These are phyloP conservation scores for Ectemnius cavifrons DNA, from an alignment of 2,888 invertebrate species.

Conservation along the genomic window DNA sequence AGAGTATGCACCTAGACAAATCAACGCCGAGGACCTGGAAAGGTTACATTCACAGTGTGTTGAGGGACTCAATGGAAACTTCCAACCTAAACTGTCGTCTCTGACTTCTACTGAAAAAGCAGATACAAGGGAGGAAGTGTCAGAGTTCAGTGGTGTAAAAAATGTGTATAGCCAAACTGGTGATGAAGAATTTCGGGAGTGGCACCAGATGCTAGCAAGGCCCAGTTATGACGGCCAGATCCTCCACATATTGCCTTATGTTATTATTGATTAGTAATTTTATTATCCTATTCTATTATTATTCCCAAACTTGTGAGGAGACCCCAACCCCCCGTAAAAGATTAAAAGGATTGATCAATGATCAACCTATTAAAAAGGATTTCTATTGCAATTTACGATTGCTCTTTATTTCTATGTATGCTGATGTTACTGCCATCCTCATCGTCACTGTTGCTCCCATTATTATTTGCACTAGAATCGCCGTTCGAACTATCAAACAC, in stretches of 20 bases:
- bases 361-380: constrained; percentile 59
- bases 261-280: constrained; percentile 89
- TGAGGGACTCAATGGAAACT: constrained; percentile 76
- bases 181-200: constrained; percentile 87
- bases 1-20: constrained; percentile 55
- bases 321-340: constrained; percentile 40
- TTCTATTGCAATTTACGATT: constrained; percentile 61
- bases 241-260: constrained; percentile 96
- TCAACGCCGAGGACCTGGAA: constrained; percentile 68
- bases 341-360: constrained; percentile 49
- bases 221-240: constrained; percentile 87
- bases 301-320: constrained; percentile 55
- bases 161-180: constrained; percentile 69
- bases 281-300: constrained; percentile 64
- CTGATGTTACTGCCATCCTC: constrained; percentile 50
- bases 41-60: constrained; percentile 70
- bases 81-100: constrained; percentile 67
- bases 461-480: constrained; percentile 19
- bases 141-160: constrained; percentile 53
- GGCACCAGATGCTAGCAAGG: constrained; percentile 91
- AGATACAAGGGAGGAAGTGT: constrained; percentile 44
- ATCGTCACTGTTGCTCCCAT: constrained; percentile 45
- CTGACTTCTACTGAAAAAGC: constrained; percentile 43
- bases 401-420: constrained; percentile 61
- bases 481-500: constrained; percentile 5